A percentile compares a stretch with the other conserved stretches of the same genome.
phyloP scores from a whole-genome alignment of 2,888 invertebrate species.

The Drosophila kanekoi region DNA sequence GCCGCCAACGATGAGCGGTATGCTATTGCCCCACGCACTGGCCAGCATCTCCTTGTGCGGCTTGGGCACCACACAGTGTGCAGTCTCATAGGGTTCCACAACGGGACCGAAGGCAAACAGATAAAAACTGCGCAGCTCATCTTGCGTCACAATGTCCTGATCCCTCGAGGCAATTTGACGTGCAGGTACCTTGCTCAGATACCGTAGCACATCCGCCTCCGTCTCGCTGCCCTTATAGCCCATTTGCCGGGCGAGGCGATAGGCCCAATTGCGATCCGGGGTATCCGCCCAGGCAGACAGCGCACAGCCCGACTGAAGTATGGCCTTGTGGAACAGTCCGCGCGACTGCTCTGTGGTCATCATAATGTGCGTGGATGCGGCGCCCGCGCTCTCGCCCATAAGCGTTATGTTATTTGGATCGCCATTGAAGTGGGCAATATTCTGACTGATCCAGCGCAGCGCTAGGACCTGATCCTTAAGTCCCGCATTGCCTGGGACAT shows the following conservation, averaged over 20 bases:
- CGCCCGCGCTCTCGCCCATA: constrained; percentile 87
- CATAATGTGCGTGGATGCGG: constrained; percentile 85
- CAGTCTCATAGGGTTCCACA: constrained; percentile 81
- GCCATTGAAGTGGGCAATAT: constrained; percentile 86
- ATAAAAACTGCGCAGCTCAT: constrained; percentile 71
- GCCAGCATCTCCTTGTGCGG: constrained; percentile 73
- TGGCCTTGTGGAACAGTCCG: constrained; percentile 84
- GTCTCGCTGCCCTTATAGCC: constrained; percentile 82
- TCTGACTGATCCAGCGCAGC: constrained; percentile 86
- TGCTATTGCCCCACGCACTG: constrained; percentile 81
- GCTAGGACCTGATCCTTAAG: constrained; percentile 86
- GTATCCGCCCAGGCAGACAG: constrained; percentile 79
- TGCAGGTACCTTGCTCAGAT: constrained; percentile 56
- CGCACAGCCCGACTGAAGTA: constrained; percentile 82
- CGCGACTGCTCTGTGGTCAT: constrained; percentile 85
- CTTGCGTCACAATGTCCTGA: constrained; percentile 70
- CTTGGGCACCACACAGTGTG: constrained; percentile 75
- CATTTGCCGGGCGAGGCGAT: constrained; percentile 78
- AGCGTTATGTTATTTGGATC: constrained; percentile 86
- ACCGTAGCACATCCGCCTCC: constrained; percentile 76
- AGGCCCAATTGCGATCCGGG: constrained; percentile 74
- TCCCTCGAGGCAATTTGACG: constrained; percentile 56
- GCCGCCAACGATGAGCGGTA: constrained; percentile 83
- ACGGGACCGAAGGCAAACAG: constrained; percentile 80
- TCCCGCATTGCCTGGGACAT: constrained; percentile 86